Conservation (phyloP, 2,797 vertebrate genomes). For the Periophthalmus magnuspinnatus region DNA sequence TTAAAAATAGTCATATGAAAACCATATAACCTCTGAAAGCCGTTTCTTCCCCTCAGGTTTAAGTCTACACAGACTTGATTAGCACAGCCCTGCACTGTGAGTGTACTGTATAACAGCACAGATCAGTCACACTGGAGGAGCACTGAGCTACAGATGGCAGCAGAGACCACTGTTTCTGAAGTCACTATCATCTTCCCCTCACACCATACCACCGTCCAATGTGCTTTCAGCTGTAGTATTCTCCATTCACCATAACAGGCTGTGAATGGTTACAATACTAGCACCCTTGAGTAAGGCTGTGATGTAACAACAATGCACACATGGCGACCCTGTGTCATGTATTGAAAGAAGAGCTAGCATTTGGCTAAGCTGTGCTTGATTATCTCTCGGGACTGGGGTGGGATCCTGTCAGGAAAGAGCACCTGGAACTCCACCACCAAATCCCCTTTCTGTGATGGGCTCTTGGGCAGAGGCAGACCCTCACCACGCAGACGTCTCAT, state of each 20-base stretch:
- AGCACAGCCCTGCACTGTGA: constrained; percentile 62
- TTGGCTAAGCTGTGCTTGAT: constrained; percentile 94
- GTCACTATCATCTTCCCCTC: constrained; percentile 32
- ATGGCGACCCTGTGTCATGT: constrained; percentile 28
- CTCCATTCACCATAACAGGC: constrained; percentile 61
- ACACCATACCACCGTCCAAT: constrained; percentile 17
- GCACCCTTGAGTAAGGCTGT: constrained; percentile 64
- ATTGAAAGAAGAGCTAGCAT: constrained; percentile 56
- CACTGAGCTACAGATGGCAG: constrained; percentile 42
- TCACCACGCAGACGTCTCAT: constrained; percentile 92
- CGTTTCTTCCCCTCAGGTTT: constrained; percentile 48
- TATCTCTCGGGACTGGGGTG: constrained; percentile 94
- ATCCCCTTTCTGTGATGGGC: constrained; percentile 90
- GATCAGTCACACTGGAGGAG: constrained; percentile 53
- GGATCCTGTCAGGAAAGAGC: constrained; percentile 94
- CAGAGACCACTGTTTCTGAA: constrained; percentile 45
- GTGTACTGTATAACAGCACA: constrained; percentile 59
- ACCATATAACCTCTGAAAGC: constrained; percentile 70
- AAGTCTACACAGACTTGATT: constrained; percentile 74
- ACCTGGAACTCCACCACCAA: constrained; percentile 97
- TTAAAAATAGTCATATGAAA: constrained; percentile 77
- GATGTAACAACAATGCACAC: constrained; percentile 44
- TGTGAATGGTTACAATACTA: constrained; percentile 62
- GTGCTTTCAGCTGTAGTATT: constrained; percentile 33
- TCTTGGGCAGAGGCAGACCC: constrained; percentile 91